Conservation (phyloP, 2,888 invertebrate genomes). For the Cancer borealis region DNA sequence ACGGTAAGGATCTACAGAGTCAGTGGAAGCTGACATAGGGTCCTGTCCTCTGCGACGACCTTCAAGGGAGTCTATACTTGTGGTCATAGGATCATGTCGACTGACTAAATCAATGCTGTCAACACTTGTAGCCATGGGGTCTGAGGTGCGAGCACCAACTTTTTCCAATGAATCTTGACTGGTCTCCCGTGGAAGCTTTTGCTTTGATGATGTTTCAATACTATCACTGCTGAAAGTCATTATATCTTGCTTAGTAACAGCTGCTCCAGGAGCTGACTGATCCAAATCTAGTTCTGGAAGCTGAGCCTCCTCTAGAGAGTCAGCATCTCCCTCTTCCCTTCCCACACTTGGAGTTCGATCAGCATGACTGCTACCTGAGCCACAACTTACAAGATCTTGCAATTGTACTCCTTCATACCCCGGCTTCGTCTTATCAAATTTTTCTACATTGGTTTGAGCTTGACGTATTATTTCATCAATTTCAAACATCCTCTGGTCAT, state of each 20-base stretch:
- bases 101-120: conserved; percentile 79
- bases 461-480: conserved; percentile 86
- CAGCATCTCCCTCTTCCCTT: conserved; percentile 77
- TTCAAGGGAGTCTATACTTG: conserved; percentile 86
- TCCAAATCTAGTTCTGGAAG: conserved; percentile 83
- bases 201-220: conserved; percentile 61
- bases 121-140: conserved; percentile 78
- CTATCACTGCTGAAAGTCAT: conserved; percentile 65
- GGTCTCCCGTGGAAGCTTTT: conserved; percentile 63
- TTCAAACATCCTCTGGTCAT: conserved; percentile 84
- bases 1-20: conserved; percentile 81
- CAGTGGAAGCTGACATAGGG: conserved; percentile 81
- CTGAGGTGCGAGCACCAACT: conserved; percentile 65
- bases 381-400: conserved; percentile 70
- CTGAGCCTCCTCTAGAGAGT: conserved; percentile 79
- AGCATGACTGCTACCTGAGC: conserved; percentile 81
- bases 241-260: conserved; percentile 46
- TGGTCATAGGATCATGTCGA: conserved; percentile 80
- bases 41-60: conserved; percentile 77
- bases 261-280: conserved; percentile 66
- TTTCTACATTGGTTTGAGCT: conserved; percentile 85
- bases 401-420: conserved; percentile 68
- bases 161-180: conserved; percentile 76
- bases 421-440: conserved; percentile 80
- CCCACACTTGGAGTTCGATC: conserved; percentile 81